phyloP scores from a whole-genome alignment of 2,113 vertebrate genomes.

The Burhinus bistriatus region DNA sequence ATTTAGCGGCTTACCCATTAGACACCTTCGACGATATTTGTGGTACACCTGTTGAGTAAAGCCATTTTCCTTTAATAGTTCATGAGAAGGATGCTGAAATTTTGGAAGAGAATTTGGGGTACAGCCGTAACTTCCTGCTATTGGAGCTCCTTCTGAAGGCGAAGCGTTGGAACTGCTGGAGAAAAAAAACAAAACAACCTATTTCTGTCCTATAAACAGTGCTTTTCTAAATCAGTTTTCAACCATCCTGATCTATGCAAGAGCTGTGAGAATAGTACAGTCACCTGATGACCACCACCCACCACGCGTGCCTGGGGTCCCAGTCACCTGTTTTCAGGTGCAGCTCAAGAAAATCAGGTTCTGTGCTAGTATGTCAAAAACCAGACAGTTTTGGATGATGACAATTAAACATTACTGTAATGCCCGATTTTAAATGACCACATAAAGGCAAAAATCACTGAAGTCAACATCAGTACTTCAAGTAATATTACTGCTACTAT shows the following conservation, averaged over 20 bases:
- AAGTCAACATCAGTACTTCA: neutral
- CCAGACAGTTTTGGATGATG: neutral
- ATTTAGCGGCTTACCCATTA: conserved; percentile 80
- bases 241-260: fast-evolving
- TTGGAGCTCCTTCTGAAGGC: conserved; percentile 81
- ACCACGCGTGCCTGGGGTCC: too few relatives aligned
- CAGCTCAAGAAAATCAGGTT: neutral
- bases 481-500: neutral
- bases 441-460: neutral
- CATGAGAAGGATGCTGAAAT: conserved; percentile 94
- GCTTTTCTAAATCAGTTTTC: neutral
- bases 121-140: conserved; percentile 79
- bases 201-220: neutral
- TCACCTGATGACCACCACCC: neutral
- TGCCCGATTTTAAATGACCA: neutral
- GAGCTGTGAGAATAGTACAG: neutral
- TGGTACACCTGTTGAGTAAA: conserved; percentile 96
- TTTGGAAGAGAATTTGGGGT: conserved; percentile 93
- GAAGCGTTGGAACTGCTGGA: conserved; percentile 87
- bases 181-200: neutral
- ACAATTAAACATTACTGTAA: neutral
- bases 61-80: conserved; percentile 91
- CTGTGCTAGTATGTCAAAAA: neutral
- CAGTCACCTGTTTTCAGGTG: neutral
- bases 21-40: conserved; percentile 88